Base-by-base conservation (phyloP, 2,797 vertebrate genomes). In the Gymnopithys bicolor region DNA sequence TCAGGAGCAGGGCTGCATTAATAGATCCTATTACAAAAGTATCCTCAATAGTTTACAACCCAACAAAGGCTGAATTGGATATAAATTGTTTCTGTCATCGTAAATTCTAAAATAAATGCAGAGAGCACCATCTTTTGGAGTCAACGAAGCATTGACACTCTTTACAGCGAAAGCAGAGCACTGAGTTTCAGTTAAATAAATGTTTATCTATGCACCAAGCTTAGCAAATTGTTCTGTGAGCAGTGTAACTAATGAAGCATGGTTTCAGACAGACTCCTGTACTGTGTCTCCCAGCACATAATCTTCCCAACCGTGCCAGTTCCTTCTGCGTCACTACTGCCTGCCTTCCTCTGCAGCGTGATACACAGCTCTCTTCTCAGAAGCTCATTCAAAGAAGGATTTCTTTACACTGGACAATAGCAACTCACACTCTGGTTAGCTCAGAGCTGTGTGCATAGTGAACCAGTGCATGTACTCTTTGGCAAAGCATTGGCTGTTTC, bases 61-160 rank as follows among this genome's bases (percentile, higher is more conserved):
- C 89, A 92, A 63, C 79, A 90, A 93, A 92, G 52, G 45, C 81
- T 94, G 84, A 97, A 95, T 67, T 83, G 43, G 59, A 83, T 94
- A 82, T 2, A 94, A 95, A 71, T 94, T 93, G 12, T 84, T 96
- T 96, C 83, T 90, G 80, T n/a, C 30, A 67, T 28, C 55, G 39
- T 30, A 62, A 91, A 41, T 58, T 84, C 49, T 41, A 33, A 95
- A 92, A 77, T 48, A 94, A 96, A 98, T 94, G 97, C 90, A 96
- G 96, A 97, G 94, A 98, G 95, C 98, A 97, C 98, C 98, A 98
- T 96, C 98, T 98, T 95, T 96, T 98, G 98, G 98, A 91, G 45
- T 80, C 62, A 43, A 60, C 10, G 46, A 56, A 49, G 19, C n/a
- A 86, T 35, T 73, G 77, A 28, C 45, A 59, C 33, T 62, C 33